A percentile compares a stretch with the other conserved stretches of the same genome.
phyloP scores from a whole-genome alignment of 2,888 invertebrate species.

The Clanis bilineata region DNA sequence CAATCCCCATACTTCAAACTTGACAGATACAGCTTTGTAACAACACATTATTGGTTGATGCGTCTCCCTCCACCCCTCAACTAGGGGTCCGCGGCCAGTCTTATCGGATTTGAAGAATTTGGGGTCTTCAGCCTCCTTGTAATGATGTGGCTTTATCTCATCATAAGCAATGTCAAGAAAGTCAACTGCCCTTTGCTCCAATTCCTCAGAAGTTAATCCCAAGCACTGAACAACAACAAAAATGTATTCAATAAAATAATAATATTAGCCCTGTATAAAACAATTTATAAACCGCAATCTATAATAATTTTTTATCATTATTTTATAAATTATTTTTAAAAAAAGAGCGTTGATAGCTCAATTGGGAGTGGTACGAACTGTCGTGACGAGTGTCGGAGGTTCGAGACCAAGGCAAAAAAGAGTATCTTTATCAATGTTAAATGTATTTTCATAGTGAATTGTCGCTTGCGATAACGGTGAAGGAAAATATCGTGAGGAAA shows the following conservation, averaged over 20 bases:
- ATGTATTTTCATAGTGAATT: too few species aligned
- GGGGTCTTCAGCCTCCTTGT: slow-evolving; percentile 94
- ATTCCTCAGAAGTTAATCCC: slow-evolving; percentile 86
- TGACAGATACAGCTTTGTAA: slow-evolving; percentile 92
- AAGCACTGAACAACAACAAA: slow-evolving; percentile 83
- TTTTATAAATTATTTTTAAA: too few species aligned
- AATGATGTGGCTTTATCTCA: slow-evolving; percentile 91
- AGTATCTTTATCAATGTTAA: too few species aligned
- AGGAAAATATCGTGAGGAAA: too few species aligned
- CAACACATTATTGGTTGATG: slow-evolving; percentile 95
- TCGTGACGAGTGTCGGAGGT: too few species aligned
- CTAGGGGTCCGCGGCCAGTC: slow-evolving; percentile 91
- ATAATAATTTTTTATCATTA: too few species aligned
- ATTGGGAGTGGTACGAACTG: too few species aligned
- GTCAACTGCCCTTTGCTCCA: slow-evolving; percentile 88
- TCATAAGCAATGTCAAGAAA: slow-evolving; percentile 94
- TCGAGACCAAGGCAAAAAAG: too few species aligned
- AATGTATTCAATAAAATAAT: background rate
- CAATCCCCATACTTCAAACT: slow-evolving; percentile 96
- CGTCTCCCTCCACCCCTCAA: slow-evolving; percentile 90
- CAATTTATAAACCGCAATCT: too few species aligned
- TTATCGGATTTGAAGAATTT: slow-evolving; percentile 91
- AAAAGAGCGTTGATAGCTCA: too few species aligned
- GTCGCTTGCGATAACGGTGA: too few species aligned
- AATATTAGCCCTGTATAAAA: too few species aligned